Evolutionary conservation across 2,888 invertebrate species (phyloP).

Genomic region (Myopa tessellatipennis): DNA sequence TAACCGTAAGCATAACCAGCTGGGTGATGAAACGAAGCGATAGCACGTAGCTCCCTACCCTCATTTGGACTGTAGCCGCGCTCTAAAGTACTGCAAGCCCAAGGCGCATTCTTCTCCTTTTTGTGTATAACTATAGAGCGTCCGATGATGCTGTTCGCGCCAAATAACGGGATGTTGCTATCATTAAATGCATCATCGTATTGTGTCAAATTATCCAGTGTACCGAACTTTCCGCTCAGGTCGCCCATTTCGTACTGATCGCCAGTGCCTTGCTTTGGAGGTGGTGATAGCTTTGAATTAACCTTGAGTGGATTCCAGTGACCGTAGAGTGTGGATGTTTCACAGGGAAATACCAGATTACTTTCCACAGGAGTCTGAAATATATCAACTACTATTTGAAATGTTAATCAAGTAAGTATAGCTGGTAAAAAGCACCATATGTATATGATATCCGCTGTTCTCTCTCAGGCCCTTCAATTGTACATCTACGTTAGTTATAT

Average conservation of each 20-base stretch:
- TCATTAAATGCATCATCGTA: conserved; percentile 78
- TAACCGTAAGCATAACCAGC: conserved; percentile 88
- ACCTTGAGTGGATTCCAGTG: conserved; percentile 88
- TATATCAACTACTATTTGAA: background rate
- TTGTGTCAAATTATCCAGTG: conserved; percentile 74
- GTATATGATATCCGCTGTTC: conserved; percentile 82
- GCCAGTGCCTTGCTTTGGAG: conserved; percentile 75
- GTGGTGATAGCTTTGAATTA: conserved; percentile 74
- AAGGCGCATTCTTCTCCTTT: conserved; percentile 74
- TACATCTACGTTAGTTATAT: conserved; percentile 82
- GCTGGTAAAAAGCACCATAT: conserved; percentile 73
- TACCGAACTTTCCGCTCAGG: conserved; percentile 87
- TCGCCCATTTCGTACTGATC: conserved; percentile 91
- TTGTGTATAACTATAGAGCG: conserved; percentile 88
- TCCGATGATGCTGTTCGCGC: conserved; percentile 83
- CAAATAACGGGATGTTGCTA: conserved; percentile 83
- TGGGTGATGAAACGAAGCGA: conserved; percentile 89
- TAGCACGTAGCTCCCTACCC: conserved; percentile 85
- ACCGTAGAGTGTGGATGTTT: conserved; percentile 82
- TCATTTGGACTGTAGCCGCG: conserved; percentile 90
- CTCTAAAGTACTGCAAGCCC: conserved; percentile 88
- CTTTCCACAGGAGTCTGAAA: conserved; percentile 83
- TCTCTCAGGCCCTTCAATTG: conserved; percentile 78
- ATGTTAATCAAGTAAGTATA: background rate
- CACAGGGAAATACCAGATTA: conserved; percentile 88